These are phyloP conservation scores for Ctenopoma multispine DNA, from an alignment of 2,797 vertebrate genomes.

Conservation along the genomic window DNA sequence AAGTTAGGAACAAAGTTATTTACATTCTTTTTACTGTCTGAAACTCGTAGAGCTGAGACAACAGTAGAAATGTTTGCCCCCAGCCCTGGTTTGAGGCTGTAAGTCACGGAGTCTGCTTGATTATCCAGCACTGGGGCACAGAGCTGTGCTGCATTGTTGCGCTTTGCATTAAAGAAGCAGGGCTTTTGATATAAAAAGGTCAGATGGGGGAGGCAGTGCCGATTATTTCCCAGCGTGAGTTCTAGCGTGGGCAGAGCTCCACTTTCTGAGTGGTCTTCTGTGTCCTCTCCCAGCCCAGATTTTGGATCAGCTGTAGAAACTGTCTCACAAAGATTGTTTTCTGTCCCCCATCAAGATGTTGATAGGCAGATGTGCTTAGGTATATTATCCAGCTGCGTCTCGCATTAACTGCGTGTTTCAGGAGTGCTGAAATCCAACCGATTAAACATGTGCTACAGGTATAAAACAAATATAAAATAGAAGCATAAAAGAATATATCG, in stretches of 20 bases:
- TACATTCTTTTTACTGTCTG: too few relatives aligned
- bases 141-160: background rate
- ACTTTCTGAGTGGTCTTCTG: background rate
- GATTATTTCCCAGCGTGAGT: constrained; percentile 19
- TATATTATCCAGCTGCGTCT: too few relatives aligned
- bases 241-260: constrained; percentile 7
- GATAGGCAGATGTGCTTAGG: too few relatives aligned
- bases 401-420: background rate
- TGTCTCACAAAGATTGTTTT: background rate
- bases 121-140: constrained; percentile 2
- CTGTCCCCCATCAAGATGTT: background rate
- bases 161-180: constrained; percentile 5
- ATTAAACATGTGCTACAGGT: background rate
- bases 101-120: background rate
- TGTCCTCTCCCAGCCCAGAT: background rate
- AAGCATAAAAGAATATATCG: background rate
- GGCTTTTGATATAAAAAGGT: constrained; percentile 9
- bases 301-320: constrained; percentile 2
- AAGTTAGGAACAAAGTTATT: too few relatives aligned
- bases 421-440: too few relatives aligned
- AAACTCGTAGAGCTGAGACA: too few relatives aligned
- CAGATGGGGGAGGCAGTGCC: background rate
- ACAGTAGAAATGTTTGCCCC: too few relatives aligned
- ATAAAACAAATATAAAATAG: background rate
- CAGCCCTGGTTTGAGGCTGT: too few relatives aligned